Percentiles rank a stretch among this genome's conserved stretches.
Evolutionary conservation across 1,140 invertebrate genomes (phyloP).

Genomic region (Spodoptera litura): DNA sequence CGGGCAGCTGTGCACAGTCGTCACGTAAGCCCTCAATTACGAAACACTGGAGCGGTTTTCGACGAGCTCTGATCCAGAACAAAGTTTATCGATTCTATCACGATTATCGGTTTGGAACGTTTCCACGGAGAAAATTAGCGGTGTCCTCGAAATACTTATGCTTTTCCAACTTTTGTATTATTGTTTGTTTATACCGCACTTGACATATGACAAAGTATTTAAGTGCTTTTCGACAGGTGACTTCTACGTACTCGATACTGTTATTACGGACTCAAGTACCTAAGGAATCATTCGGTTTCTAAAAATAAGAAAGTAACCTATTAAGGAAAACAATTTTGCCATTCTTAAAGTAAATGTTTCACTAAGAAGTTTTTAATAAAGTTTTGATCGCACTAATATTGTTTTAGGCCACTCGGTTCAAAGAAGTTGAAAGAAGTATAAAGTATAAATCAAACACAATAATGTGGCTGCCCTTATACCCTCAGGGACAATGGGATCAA

Average conservation of each 20-base stretch:
- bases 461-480: slow-evolving; percentile 47
- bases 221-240: slow-evolving; percentile 1
- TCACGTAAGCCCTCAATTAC: slow-evolving; percentile 86
- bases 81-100: slow-evolving; percentile 81
- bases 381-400: slow-evolving; percentile 34
- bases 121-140: slow-evolving; percentile 62
- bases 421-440: slow-evolving; percentile 40
- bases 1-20: slow-evolving; percentile 76
- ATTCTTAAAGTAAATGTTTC: not conserved
- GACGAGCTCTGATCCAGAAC: slow-evolving; percentile 67
- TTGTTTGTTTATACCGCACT: slow-evolving; percentile 8
- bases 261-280: not conserved
- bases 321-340: not conserved
- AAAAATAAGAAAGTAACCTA: not conserved
- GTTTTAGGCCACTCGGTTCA: slow-evolving; percentile 17
- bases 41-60: slow-evolving; percentile 81
- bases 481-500: slow-evolving; percentile 48
- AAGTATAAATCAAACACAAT: slow-evolving; percentile 51
- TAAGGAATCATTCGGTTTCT: not conserved
- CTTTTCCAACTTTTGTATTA: slow-evolving; percentile 5
- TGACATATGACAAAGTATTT: slow-evolving; percentile 15
- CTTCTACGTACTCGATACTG: not conserved
- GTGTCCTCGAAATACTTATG: slow-evolving; percentile 25
- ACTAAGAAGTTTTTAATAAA: slow-evolving; percentile 4
- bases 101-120: slow-evolving; percentile 71